phyloP scores from a whole-genome alignment of 2,113 vertebrate genomes.

The Macaca fascicularis region T2T-MFA8v1.1 NC_088386.1:50284001-50284500 shows the following conservation, averaged over 20 bases:
- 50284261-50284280: not conserved
- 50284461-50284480: conserved; percentile 28
- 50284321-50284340: not conserved
- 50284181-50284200: not conserved
- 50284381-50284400: not conserved
- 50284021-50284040: not conserved
- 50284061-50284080: not conserved
- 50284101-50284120: not conserved
- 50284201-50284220: not conserved
- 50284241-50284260: not conserved
- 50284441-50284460: not conserved
- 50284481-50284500: not conserved
- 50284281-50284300: not conserved
- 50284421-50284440: not conserved
- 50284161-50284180: not conserved
- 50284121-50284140: not conserved
- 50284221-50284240: not conserved
- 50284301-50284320: not conserved
- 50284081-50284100: not conserved
- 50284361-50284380: not conserved
- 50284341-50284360: not conserved
- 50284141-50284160: not conserved
- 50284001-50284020: not conserved
- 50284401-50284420: not conserved
- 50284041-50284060: no score